These are phyloP conservation scores for Drosophila peninsularis DNA, from an alignment of 2,888 invertebrate genomes.

Conservation along the genomic window DNA sequence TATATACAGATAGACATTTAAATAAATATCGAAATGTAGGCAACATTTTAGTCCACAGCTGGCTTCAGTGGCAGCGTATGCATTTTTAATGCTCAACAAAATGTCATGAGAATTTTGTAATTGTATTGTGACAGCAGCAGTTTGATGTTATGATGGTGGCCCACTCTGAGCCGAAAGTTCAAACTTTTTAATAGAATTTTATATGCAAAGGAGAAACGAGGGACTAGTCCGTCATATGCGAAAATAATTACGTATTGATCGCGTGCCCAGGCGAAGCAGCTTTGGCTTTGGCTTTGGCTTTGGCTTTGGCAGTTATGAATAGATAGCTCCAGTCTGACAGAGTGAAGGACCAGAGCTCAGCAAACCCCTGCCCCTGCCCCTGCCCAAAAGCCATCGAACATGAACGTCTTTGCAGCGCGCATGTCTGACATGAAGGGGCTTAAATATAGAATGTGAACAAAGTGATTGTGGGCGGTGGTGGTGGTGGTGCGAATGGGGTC, in stretches of 20 bases:
- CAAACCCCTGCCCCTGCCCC: slow-evolving; percentile 39
- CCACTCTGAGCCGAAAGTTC: slow-evolving; percentile 16
- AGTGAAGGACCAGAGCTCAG: slow-evolving; percentile 45
- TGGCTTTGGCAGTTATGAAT: slow-evolving; percentile 64
- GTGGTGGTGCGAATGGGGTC: slow-evolving; percentile 29
- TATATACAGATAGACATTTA: neutral
- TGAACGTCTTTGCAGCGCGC: slow-evolving; percentile 64
- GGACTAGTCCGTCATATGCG: slow-evolving; percentile 36
- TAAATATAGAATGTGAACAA: slow-evolving; percentile 51
- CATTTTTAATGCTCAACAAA: slow-evolving; percentile 57
- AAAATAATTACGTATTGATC: slow-evolving; percentile 75
- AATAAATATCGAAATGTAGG: slow-evolving; percentile 15
- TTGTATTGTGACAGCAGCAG: slow-evolving; percentile 38
- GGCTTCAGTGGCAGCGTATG: slow-evolving; percentile 31
- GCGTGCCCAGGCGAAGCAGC: slow-evolving; percentile 41
- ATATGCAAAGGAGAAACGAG: slow-evolving; percentile 34
- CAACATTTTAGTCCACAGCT: slow-evolving; percentile 1
- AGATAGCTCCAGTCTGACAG: slow-evolving; percentile 54
- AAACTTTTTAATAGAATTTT: slow-evolving; percentile 55
- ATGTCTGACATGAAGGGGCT: slow-evolving; percentile 62
- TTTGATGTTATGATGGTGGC: neutral
- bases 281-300: slow-evolving; percentile 39
- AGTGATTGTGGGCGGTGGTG: slow-evolving; percentile 43
- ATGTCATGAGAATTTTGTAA: slow-evolving; percentile 58
- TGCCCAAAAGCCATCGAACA: slow-evolving; percentile 16